Evolutionary conservation across 2,113 vertebrate species (phyloP).

Genomic region (Pontoporia blainvillei): DNA sequence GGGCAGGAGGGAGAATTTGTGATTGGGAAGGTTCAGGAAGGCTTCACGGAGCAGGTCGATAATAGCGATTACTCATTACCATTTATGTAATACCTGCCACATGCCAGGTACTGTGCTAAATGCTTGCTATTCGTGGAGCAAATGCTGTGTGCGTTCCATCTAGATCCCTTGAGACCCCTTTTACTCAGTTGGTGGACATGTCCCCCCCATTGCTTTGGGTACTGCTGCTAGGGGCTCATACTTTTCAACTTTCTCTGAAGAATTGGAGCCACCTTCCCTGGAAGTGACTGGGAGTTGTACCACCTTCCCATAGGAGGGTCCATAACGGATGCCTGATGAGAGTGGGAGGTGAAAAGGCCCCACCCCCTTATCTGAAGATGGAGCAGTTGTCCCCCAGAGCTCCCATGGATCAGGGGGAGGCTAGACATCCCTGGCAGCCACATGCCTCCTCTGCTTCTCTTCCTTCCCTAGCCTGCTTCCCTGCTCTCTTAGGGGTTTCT

Average conservation of each 20-base stretch:
- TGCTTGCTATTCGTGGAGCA: not conserved
- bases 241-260: not conserved
- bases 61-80: not conserved
- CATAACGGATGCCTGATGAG: rapidly evolving
- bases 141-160: not conserved
- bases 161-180: not conserved
- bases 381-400: no score
- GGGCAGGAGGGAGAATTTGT: not conserved
- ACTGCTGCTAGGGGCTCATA: not conserved
- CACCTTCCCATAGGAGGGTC: not conserved
- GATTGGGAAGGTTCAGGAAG: not conserved
- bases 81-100: not conserved
- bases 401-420: not conserved
- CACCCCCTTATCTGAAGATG: not conserved
- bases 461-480: no score
- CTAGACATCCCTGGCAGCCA: no score
- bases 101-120: not conserved
- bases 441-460: no score
- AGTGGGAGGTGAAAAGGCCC: not conserved
- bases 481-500: not conserved
- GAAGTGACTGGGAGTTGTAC: not conserved
- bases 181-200: not conserved
- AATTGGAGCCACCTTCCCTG: not conserved
- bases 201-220: not conserved
- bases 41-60: not conserved